Conservation (phyloP, 2,797 vertebrate genomes). For the Rhabdomys pumilio region DNA sequence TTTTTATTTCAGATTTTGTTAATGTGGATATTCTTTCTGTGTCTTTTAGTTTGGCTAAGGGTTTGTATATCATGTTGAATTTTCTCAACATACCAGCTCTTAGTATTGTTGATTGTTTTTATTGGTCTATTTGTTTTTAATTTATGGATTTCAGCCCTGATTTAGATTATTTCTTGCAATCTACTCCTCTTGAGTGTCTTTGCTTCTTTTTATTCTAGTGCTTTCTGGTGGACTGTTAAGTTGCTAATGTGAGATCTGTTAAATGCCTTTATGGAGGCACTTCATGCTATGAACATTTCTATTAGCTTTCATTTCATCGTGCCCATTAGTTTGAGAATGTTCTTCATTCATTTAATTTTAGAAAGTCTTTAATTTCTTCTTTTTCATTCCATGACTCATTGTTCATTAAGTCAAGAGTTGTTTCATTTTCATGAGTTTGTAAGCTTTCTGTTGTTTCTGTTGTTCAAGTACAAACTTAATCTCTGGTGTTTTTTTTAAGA, state of each 20-base stretch:
- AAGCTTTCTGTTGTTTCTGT: neutral
- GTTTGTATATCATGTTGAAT: neutral
- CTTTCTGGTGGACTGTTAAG: neutral
- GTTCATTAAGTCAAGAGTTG: neutral
- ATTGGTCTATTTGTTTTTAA: neutral
- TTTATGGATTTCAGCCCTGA: neutral
- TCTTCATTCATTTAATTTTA: neutral
- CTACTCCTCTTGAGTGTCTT: neutral
- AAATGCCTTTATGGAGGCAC: neutral
- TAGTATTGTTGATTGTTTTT: neutral
- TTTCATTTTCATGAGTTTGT: neutral
- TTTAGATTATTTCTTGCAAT: neutral
- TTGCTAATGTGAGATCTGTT: neutral
- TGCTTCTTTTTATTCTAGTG: neutral
- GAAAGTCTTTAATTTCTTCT: neutral
- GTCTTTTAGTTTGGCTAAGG: neutral
- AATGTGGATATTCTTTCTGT: neutral
- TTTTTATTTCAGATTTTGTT: neutral
- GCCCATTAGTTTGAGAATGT: neutral
- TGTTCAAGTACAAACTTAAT: neutral
- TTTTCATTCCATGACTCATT: neutral
- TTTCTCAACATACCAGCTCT: neutral
- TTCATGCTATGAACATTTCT: neutral
- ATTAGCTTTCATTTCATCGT: neutral
- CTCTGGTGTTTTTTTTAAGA: neutral